Evolutionary conservation across 2,888 invertebrate genomes (phyloP), one percentile per base, ranked within the genome.

Genomic region (Drosophila anomalata): DNA sequence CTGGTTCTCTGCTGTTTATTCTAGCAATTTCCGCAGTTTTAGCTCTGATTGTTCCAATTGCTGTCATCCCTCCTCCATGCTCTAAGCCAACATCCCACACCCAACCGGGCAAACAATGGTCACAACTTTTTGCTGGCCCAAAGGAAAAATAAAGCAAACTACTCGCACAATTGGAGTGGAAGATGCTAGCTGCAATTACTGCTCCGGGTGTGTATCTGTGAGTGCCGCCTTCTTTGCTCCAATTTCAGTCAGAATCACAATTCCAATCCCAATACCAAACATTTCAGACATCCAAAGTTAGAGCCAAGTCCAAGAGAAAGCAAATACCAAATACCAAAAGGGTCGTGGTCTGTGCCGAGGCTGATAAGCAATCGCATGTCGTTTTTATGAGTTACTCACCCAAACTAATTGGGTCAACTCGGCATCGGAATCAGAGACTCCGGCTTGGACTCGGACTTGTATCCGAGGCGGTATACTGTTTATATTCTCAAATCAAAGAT

Each of bases 401-500:
- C 66, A 63, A 63, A 55, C 60, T 80, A 82, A 86, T 87, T 82
- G 87, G 82, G 82, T 82, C 87, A 87, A 55, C 46, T 41, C 73
- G 14, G 39, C 47, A 6, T 42, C 48, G 44, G 36, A 33, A 12
- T 33, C 33, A 36, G 7, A 14, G 36, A n/a, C n/a, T n/a, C n/a
- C n/a, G 36, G 12, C 33, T 29, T 29, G 29, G 29, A 4, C 17
- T 14, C 33, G 39, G 41, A 26, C 22, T 48, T 41, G 42, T 36
- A 56, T 17, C 50, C n/a, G n/a, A 26, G 39, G 17, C 17, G 20
- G 24, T 12, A 44, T 44, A 33, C 63, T 20, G 33, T 52, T 14
- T 50, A 73, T 76, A 76, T 76, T 71, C 71, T 59, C 60, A 84
- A 87, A 83, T 83, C 87, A 87, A 87, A 87, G 87, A 83, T 83